Evolutionary conservation across 1,140 invertebrate genomes (phyloP).

Genomic region (Drosophila orena): DNA sequence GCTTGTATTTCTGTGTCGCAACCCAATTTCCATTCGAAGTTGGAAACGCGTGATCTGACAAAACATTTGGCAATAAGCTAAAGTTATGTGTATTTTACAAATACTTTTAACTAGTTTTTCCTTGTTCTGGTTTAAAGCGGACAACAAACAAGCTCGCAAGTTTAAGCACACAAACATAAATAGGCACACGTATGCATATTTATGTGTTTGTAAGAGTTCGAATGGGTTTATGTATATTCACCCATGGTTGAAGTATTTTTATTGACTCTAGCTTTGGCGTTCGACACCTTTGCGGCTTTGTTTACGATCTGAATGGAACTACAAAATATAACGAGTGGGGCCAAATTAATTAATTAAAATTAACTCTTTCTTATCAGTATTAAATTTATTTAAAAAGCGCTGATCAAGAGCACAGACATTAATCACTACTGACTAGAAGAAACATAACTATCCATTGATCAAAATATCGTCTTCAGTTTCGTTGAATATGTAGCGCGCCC

Average conservation of each 20-base stretch:
- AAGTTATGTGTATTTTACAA: constrained; percentile 58
- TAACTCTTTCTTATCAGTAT: constrained; percentile 37
- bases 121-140: constrained; percentile 75
- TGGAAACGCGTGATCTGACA: constrained; percentile 21
- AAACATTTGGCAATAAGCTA: constrained; percentile 47
- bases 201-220: constrained; percentile 18
- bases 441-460: too few species aligned
- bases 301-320: constrained; percentile 54
- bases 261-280: constrained; percentile 77
- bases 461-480: too few species aligned
- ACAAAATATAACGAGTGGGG: background rate
- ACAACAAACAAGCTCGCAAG: constrained; percentile 76
- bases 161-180: constrained; percentile 36
- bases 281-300: constrained; percentile 75
- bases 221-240: constrained; percentile 26
- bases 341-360: background rate
- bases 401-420: background rate
- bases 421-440: too few species aligned
- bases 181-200: constrained; percentile 7
- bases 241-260: constrained; percentile 64
- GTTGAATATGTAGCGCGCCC: too few species aligned
- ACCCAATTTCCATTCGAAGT: constrained; percentile 50
- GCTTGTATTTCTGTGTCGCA: constrained; percentile 58
- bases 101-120: constrained; percentile 58
- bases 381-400: background rate